phyloP scores from a whole-genome alignment of 2,113 vertebrate genomes.

The Chascanopsetta lugubris region DNA sequence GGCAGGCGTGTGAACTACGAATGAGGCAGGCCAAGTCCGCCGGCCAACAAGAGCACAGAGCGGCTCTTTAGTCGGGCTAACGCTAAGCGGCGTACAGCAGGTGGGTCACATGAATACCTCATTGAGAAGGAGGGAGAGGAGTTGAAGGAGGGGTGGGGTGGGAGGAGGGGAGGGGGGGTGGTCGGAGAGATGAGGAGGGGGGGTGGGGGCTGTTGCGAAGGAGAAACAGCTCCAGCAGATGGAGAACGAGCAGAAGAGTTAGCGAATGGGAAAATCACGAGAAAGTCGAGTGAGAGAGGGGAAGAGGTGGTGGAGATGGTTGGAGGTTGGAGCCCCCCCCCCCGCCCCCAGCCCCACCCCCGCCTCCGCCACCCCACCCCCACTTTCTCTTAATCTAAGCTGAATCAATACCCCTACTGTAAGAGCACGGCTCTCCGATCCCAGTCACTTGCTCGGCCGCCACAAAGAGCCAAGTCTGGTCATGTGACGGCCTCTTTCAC shows the following conservation, averaged over 20 bases:
- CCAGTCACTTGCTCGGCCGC: constrained; percentile 60
- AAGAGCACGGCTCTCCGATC: constrained; percentile 59
- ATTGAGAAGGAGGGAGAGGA: constrained; percentile 76
- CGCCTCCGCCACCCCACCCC: too few species aligned
- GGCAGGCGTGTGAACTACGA: constrained; percentile 77
- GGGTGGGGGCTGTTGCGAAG: constrained; percentile 32
- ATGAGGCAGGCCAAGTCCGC: constrained; percentile 62
- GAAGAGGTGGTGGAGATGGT: not conserved
- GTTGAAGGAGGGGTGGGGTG: constrained; percentile 37
- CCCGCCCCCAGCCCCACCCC: too few species aligned
- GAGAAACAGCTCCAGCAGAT: constrained; percentile 61
- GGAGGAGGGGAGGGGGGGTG: constrained; percentile 35
- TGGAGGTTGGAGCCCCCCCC: constrained; percentile 22
- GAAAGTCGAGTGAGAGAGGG: constrained; percentile 30
- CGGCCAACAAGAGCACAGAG: constrained; percentile 72
- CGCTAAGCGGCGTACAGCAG: constrained; percentile 74
- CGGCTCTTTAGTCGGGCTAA: constrained; percentile 63
- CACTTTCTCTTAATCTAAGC: constrained; percentile 60
- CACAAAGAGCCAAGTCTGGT: constrained; percentile 70
- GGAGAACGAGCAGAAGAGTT: constrained; percentile 45
- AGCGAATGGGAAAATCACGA: constrained; percentile 19
- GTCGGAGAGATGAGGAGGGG: constrained; percentile 44
- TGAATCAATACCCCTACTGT: constrained; percentile 76
- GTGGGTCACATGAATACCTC: constrained; percentile 82
- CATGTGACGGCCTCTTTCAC: constrained; percentile 72